Percentiles rank a stretch among this genome's conserved stretches.
phyloP scores from a whole-genome alignment of 2,888 invertebrate genomes.

The Orthosia cruda region DNA sequence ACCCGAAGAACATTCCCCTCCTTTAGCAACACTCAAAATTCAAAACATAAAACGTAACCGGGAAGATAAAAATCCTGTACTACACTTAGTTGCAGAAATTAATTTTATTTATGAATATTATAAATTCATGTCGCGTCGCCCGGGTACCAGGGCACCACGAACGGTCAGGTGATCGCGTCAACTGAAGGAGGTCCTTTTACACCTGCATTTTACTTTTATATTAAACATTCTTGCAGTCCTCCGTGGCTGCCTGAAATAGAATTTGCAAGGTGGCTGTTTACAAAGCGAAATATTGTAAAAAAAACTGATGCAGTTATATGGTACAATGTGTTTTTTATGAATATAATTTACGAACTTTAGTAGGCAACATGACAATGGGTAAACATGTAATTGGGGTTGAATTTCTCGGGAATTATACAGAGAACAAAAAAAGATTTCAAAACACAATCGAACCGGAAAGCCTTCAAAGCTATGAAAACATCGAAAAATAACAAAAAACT shows the following conservation, averaged over 20 bases:
- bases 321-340: background rate
- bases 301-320: background rate
- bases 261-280: slow-evolving; percentile 12
- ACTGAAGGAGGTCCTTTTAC: slow-evolving; percentile 24
- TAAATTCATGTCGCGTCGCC: slow-evolving; percentile 77
- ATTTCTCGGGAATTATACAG: background rate
- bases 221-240: slow-evolving; percentile 46
- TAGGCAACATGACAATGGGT: background rate
- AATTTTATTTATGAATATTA: slow-evolving; percentile 83
- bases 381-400: background rate
- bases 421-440: slow-evolving; percentile 19
- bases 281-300: background rate
- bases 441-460: slow-evolving; percentile 21
- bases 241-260: background rate
- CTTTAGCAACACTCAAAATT: no score
- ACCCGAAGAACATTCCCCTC: no score
- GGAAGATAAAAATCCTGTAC: background rate
- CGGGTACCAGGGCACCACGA: slow-evolving; percentile 52
- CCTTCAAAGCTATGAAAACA: slow-evolving; percentile 24
- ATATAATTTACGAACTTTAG: background rate
- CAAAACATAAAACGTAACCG: slow-evolving; percentile 1
- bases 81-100: slow-evolving; percentile 70
- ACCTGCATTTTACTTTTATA: slow-evolving; percentile 46
- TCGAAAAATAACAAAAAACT: slow-evolving; percentile 43
- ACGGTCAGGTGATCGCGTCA: slow-evolving; percentile 39